Evolutionary conservation across 2,113 vertebrate species (phyloP).

Genomic region (Uropsilus gracilis): DNA sequence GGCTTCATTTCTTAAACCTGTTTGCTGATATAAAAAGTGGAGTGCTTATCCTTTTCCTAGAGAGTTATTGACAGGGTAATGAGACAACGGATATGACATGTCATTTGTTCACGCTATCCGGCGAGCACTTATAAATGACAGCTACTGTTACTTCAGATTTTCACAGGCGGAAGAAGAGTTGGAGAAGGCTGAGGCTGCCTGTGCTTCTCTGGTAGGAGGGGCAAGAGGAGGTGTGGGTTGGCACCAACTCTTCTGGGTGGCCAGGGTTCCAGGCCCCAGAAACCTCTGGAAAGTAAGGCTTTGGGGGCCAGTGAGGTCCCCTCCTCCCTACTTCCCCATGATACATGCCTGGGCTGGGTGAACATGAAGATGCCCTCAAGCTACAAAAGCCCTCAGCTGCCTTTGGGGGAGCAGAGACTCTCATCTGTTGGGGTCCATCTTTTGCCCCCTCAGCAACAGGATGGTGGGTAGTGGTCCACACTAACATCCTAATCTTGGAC

Average conservation of each 20-base stretch:
- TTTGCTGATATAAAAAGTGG: not conserved
- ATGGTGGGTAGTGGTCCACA: not conserved
- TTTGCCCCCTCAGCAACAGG: not conserved
- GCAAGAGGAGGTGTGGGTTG: not conserved
- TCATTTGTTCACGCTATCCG: not conserved
- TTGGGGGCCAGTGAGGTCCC: not conserved
- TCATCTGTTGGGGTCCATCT: not conserved
- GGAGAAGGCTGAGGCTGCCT: not conserved
- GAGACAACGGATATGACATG: not conserved
- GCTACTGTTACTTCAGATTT: not conserved
- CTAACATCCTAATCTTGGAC: not conserved
- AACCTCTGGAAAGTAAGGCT: not conserved
- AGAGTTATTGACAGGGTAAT: not conserved
- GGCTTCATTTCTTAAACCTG: not conserved
- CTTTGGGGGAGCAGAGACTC: not conserved
- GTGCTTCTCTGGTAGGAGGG: not conserved
- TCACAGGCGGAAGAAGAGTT: not conserved
- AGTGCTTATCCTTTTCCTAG: not conserved
- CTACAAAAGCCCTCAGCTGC: not conserved
- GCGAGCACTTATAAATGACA: not conserved
- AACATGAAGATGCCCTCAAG: not conserved
- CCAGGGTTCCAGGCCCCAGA: not conserved
- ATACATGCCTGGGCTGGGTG: not conserved
- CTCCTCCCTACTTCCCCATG: no score
- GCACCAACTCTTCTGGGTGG: not conserved